phyloP scores from a whole-genome alignment of 2,888 invertebrate species.

The Phyllotreta cruciferae region DNA sequence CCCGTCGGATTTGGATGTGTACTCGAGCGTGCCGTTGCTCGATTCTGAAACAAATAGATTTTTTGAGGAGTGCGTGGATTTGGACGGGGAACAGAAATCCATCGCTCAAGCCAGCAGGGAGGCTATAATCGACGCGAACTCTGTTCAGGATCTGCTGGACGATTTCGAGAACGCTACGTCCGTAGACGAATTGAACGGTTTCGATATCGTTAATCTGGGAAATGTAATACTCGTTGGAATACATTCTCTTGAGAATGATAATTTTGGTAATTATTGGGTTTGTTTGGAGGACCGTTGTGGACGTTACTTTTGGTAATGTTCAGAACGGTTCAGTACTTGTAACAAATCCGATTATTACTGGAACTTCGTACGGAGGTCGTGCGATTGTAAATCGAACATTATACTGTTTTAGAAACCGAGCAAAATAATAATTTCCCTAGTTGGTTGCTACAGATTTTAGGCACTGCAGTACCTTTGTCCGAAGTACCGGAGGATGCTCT shows the following conservation, averaged over 20 bases:
- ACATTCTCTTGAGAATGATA: constrained; percentile 4
- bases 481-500: constrained; percentile 39
- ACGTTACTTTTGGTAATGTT: no score
- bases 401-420: constrained; percentile 20
- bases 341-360: not conserved
- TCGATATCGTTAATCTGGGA: constrained; percentile 25
- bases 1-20: no score
- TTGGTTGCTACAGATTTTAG: constrained; percentile 57
- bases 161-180: constrained; percentile 51
- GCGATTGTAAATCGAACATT: not conserved
- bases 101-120: constrained; percentile 54
- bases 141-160: constrained; percentile 54
- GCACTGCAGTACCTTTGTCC: constrained; percentile 37
- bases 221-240: constrained; percentile 30
- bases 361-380: not conserved
- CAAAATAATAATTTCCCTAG: constrained; percentile 52
- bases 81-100: not conserved
- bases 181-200: constrained; percentile 26
- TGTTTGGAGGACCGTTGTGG: no score
- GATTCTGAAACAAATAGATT: no score
- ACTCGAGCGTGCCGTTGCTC: no score
- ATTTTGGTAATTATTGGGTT: no score
- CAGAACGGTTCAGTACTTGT: constrained; percentile 16
- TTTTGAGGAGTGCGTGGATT: not conserved
- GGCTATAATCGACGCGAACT: constrained; percentile 57